Evolutionary conservation across 2,113 vertebrate genomes (phyloP).

Genomic region (Myiozetetes cayanensis): DNA sequence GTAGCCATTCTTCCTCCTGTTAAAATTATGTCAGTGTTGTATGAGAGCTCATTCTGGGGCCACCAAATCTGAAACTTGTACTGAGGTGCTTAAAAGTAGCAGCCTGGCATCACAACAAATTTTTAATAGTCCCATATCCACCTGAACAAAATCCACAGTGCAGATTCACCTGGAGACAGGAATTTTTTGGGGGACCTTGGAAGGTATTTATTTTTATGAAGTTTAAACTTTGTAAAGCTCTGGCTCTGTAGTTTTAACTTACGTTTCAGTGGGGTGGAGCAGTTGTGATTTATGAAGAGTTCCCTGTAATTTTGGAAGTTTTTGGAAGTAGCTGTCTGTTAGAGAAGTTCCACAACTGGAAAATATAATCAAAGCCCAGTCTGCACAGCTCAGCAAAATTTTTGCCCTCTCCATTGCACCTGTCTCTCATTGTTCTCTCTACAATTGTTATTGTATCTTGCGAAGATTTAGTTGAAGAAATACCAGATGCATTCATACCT

Average conservation of each 20-base stretch:
- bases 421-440: not conserved
- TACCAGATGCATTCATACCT: not conserved
- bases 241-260: not conserved
- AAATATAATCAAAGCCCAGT: not conserved
- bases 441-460: not conserved
- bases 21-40: not conserved
- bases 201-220: not conserved
- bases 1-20: not conserved
- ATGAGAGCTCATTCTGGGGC: not conserved
- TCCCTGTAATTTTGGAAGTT: not conserved
- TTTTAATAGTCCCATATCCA: not conserved
- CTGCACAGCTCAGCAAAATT: not conserved
- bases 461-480: not conserved
- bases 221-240: not conserved
- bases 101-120: not conserved
- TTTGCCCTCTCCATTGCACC: not conserved
- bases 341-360: not conserved
- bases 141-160: not conserved
- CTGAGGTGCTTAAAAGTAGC: not conserved
- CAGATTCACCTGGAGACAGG: not conserved
- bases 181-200: rapidly evolving
- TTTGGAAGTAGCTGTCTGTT: not conserved
- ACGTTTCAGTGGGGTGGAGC: not conserved
- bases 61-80: not conserved
- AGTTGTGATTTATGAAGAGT: not conserved